phyloP scores from a whole-genome alignment of 2,113 vertebrate species.

The Rhinogobius similis region DNA sequence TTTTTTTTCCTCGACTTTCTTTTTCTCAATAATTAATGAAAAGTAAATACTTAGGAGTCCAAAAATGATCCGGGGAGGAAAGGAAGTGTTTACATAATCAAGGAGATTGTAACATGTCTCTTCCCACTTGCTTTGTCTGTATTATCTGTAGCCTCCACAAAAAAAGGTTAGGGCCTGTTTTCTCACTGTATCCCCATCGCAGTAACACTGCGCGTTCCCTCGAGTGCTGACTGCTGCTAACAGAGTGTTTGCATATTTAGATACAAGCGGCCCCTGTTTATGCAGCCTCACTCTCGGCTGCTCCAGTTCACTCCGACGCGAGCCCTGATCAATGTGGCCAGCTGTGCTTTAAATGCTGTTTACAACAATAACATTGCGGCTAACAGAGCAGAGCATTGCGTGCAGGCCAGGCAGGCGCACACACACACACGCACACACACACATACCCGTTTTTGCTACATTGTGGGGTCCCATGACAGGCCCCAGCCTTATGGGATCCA shows the following conservation, averaged over 20 bases:
- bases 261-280: constrained; percentile 85
- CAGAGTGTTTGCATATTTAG: constrained; percentile 94
- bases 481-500: no score
- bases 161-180: constrained; percentile 82
- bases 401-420: constrained; percentile 10
- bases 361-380: constrained; percentile 90
- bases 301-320: constrained; percentile 87
- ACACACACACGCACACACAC: constrained; percentile 27
- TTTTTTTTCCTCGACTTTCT: constrained; percentile 57
- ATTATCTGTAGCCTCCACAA: constrained; percentile 51
- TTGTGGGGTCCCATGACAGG: no score
- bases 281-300: constrained; percentile 90
- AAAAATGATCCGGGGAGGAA: constrained; percentile 86
- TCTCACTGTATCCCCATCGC: constrained; percentile 82
- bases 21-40: constrained; percentile 93
- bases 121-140: constrained; percentile 50
- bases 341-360: constrained; percentile 93
- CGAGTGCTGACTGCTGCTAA: constrained; percentile 77
- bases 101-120: constrained; percentile 66
- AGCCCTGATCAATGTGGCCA: constrained; percentile 92
- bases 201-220: constrained; percentile 88
- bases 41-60: constrained; percentile 92
- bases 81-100: constrained; percentile 92
- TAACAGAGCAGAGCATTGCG: constrained; percentile 63
- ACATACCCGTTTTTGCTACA: no score